Evolutionary conservation across 2,113 vertebrate species (phyloP).

Genomic region (Xenopus borealis): DNA sequence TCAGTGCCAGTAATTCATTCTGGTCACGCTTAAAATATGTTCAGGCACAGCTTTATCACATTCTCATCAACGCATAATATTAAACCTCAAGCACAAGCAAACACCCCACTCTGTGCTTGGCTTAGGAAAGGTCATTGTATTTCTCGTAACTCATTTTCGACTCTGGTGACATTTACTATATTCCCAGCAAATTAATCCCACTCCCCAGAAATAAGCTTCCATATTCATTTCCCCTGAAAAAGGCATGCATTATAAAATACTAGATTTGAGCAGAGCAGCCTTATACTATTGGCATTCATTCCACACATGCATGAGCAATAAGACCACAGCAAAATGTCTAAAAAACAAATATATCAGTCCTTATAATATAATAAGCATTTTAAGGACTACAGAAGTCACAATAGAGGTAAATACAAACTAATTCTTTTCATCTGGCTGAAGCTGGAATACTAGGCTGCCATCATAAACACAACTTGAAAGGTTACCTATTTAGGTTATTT

Average conservation of each 20-base stretch:
- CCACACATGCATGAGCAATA: too few species aligned
- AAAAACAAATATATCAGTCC: too few species aligned
- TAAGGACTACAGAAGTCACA: too few species aligned
- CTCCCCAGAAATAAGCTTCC: conserved; percentile 25
- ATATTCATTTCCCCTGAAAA: conserved; percentile 23
- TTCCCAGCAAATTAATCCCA: conserved; percentile 44
- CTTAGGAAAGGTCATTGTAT: conserved; percentile 40
- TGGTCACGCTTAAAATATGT: conserved; percentile 43
- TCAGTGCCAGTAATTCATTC: conserved; percentile 43
- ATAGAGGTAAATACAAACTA: too few species aligned
- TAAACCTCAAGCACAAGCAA: conserved; percentile 45
- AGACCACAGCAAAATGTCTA: too few species aligned
- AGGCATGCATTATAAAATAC: neutral
- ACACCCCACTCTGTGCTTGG: conserved; percentile 34
- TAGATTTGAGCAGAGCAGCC: too few species aligned
- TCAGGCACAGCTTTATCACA: conserved; percentile 35
- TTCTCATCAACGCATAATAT: conserved; percentile 44
- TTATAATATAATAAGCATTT: too few species aligned
- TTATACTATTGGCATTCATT: too few species aligned
- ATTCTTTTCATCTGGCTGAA: too few species aligned
- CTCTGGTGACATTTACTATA: conserved; percentile 44
- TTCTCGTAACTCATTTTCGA: conserved; percentile 41
- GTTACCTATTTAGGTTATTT: too few species aligned
- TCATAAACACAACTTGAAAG: too few species aligned
- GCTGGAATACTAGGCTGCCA: too few species aligned